phyloP scores from a whole-genome alignment of 2,113 vertebrate genomes.

The Brachionichthys hirsutus region DNA sequence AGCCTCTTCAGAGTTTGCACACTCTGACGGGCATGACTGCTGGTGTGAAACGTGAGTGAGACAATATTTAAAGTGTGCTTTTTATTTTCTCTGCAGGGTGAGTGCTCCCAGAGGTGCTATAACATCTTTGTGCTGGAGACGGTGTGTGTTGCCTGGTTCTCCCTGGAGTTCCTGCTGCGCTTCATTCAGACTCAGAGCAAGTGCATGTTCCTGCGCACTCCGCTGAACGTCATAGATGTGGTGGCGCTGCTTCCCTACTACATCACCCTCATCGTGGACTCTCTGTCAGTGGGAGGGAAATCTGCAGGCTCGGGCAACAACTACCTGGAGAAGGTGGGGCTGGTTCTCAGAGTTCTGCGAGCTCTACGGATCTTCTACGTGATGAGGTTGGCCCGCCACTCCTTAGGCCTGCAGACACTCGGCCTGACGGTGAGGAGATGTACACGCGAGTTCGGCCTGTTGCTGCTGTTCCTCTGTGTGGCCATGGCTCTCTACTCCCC shows the following conservation, averaged over 20 bases:
- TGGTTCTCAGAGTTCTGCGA: constrained; percentile 88
- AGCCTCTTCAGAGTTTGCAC: background rate
- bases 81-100: constrained; percentile 78
- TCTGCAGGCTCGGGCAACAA: constrained; percentile 82
- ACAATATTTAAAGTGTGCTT: constrained; percentile 11
- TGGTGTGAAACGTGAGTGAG: background rate
- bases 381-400: constrained; percentile 92
- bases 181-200: constrained; percentile 94
- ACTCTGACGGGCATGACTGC: background rate
- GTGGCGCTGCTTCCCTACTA: constrained; percentile 96
- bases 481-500: constrained; percentile 96
- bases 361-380: constrained; percentile 94
- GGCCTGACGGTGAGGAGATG: constrained; percentile 92
- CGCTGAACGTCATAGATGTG: constrained; percentile 91
- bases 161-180: constrained; percentile 91
- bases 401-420: constrained; percentile 89
- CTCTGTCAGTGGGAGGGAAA: constrained; percentile 77
- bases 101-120: constrained; percentile 89
- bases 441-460: constrained; percentile 89
- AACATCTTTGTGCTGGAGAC: constrained; percentile 96
- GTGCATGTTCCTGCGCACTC: constrained; percentile 89
- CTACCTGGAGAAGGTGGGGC: constrained; percentile 91
- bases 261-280: constrained; percentile 87
- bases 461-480: constrained; percentile 93
- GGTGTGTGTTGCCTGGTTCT: constrained; percentile 96